Percentiles rank a stretch among this genome's conserved stretches.
phyloP scores from a whole-genome alignment of 2,888 invertebrate species.

The Philhelius pedissequus region DNA sequence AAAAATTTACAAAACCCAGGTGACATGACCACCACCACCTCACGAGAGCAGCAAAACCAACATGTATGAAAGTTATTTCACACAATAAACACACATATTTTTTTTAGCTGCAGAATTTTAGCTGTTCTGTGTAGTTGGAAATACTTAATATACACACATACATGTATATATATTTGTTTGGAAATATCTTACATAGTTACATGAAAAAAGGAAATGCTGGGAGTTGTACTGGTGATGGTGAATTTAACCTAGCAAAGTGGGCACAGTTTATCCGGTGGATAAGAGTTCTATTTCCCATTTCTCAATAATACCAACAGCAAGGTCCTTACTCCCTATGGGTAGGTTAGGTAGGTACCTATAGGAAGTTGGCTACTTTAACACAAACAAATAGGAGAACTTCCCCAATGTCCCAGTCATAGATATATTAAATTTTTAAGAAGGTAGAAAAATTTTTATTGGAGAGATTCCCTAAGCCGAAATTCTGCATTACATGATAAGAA shows the following conservation, averaged over 20 bases:
- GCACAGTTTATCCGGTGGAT: slow-evolving; percentile 18
- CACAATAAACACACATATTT: background rate
- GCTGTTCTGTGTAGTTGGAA: no score
- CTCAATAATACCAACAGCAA: background rate
- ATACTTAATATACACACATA: no score
- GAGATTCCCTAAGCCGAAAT: slow-evolving; percentile 43
- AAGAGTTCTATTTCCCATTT: slow-evolving; percentile 1
- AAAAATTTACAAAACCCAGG: slow-evolving; percentile 56
- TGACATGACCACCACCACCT: slow-evolving; percentile 46
- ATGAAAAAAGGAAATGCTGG: background rate
- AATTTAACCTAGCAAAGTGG: background rate
- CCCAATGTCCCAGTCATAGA: slow-evolving; percentile 13
- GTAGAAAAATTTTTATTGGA: slow-evolving; percentile 29
- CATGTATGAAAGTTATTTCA: slow-evolving; percentile 29
- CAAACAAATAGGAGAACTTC: slow-evolving; percentile 17
- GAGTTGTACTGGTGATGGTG: background rate
- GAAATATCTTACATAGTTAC: background rate
- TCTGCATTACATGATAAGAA: slow-evolving; percentile 16
- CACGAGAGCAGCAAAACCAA: slow-evolving; percentile 5
- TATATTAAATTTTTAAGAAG: slow-evolving; percentile 61
- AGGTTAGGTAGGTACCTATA: no score
- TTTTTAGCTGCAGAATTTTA: background rate
- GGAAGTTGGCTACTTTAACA: background rate
- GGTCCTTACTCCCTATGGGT: background rate
- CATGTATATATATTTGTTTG: no score